Evolutionary conservation across 2,888 invertebrate species (phyloP), one percentile per base, ranked within the genome.

Genomic region (Yponomeuta evonymella): DNA sequence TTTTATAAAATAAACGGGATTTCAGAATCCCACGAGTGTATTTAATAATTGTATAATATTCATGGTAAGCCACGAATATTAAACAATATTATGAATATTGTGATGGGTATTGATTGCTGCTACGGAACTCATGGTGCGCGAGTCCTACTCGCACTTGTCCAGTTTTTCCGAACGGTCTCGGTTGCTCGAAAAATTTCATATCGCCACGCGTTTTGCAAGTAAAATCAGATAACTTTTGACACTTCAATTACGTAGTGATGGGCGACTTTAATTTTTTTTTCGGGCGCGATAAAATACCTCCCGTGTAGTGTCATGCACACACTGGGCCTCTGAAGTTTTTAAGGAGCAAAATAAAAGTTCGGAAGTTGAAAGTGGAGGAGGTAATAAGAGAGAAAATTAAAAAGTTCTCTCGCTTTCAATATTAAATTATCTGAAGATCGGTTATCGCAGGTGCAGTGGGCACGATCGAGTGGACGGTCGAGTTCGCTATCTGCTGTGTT

Each of bases 171-270:
- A 84, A 81, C 90, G 86, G 88, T 88, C 82, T 84, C 87, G 84
- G 81, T 78, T 79, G 83, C 84, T 88, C 86, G 86, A 69, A 89
- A 89, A 90, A 88, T 90, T 91, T 90, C 89, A 90, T 89, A 90
- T 87, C 85, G 85, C 85, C 82, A 84, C 84, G 85, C 87, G 87
- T 83, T 91, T 91, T 91, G 92, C 90, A 91, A 92, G 92, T 91
- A 88, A 91, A 91, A 92, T 92, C 90, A 90, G 89, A 88, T 85
- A 92, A 92, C 90, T 92, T 92, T 91, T 92, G 92, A 91, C 92
- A 91, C 90, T 90, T 89, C 92, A 92, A 91, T 92, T 92, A 91
- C 89, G 86, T 78, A 84, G 86, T 88, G 90, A 90, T 88, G 87
- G 88, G 83, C 83, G 86, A 78, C 82, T 87, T 83, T 84, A 88